Base-by-base conservation (phyloP, 2,888 invertebrate genomes). In the Phengaris arion region DNA sequence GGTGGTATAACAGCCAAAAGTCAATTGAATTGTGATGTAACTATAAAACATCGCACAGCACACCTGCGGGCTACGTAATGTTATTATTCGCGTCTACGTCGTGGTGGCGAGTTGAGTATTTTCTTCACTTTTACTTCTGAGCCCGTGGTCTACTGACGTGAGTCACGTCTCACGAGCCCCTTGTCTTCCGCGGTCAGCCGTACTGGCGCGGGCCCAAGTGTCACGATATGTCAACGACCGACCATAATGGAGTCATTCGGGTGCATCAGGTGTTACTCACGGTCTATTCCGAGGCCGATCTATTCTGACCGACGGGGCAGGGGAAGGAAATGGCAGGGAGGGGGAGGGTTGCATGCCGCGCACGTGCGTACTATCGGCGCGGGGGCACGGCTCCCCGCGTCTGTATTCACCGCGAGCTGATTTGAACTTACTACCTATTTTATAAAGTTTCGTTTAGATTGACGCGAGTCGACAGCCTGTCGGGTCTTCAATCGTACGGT, bases 401-500 rank as follows among this genome's bases (percentile, higher is more conserved):
- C 46, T 22, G 15, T 1, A 12, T 22, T 12, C n/a, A 13, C 0
- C 12, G 45, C 45, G 45, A 64, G 12, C 12, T 12, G 7, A 45
- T 13, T 64, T 64, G 64, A 64, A 2, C 6, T 35, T 35, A 45
- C 12, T 6, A 2, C 5, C 6, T 0, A 12, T 12, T 8, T 10
- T 45, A 2, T 64, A 64, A 13, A 12, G 35, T 64, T 35, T 2
- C 35, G 12, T 35, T 64, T 64, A 10, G 12, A 35, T 64, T 2
- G 35, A 12, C 6, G 1, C 59, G 9, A 0, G 13, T 64, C 35
- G 76, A 78, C 72, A 77, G 70, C 78, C 77, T 77, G 76, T 77
- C 76, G 75, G 78, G 77, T 80, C 78, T 81, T 79, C 80, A 79
- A 77, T 78, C 77, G 75, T 68, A 77, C 75, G 22, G 22, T 10